Conservation (phyloP, 2,888 invertebrate species). For the Dryomyza anilis region DNA sequence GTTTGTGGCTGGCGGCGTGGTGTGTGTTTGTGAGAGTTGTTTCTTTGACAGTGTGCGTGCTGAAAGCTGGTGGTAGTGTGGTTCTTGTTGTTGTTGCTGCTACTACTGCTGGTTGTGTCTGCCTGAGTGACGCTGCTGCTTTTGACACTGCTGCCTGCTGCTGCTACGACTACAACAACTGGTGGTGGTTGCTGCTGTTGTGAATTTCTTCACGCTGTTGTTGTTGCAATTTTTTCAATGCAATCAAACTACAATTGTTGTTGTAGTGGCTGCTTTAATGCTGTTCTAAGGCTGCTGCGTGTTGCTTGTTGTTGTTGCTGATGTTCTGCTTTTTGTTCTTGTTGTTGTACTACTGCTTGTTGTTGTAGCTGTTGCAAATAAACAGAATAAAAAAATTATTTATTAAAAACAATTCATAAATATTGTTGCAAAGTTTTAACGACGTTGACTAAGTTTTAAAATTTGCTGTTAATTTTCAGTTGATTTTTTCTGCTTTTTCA, state of each 20-base stretch:
- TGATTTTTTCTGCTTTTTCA: no score
- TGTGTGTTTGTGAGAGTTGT: not conserved
- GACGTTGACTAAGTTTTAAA: no score
- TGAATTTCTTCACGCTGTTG: no score
- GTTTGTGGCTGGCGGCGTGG: not conserved
- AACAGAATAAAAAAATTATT: no score
- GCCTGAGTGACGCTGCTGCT: constrained; percentile 23
- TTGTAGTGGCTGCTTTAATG: no score
- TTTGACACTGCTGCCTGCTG: constrained; percentile 27
- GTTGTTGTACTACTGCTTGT: constrained; percentile 5
- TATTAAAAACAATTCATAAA: not conserved
- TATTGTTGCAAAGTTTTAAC: not conserved
- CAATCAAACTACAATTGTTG: not conserved
- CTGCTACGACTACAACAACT: constrained; percentile 23
- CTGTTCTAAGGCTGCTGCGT: constrained; percentile 16
- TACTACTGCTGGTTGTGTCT: constrained; percentile 26
- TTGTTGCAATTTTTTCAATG: constrained; percentile 13
- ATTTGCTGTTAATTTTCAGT: no score
- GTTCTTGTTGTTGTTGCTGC: constrained; percentile 15
- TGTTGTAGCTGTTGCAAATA: constrained; percentile 8
- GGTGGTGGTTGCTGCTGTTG: constrained; percentile 20
- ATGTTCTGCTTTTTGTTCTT: not conserved
- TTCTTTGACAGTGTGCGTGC: not conserved
- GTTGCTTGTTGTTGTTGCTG: no score
- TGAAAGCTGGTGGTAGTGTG: constrained; percentile 7